These are phyloP conservation scores for Electrona antarctica DNA, from an alignment of 2,113 vertebrate species.

Conservation along the genomic window DNA sequence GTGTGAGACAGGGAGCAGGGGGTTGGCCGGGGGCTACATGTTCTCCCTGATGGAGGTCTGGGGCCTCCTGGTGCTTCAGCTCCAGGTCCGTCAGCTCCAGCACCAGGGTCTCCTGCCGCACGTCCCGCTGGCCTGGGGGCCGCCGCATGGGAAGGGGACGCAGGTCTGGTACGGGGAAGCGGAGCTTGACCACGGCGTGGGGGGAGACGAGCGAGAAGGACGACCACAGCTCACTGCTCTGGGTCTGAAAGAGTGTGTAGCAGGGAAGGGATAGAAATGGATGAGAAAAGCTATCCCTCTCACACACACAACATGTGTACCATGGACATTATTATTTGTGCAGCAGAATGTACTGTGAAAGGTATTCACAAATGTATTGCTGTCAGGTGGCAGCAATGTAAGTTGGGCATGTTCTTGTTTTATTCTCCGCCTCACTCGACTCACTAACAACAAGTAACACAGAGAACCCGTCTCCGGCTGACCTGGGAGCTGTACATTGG, in stretches of 20 bases:
- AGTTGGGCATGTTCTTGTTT: too few relatives aligned
- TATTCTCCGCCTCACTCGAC: too few relatives aligned
- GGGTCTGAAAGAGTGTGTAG: conserved; percentile 32
- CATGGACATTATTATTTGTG: too few relatives aligned
- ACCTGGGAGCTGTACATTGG: too few relatives aligned
- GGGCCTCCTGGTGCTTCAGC: conserved; percentile 80
- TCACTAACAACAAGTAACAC: too few relatives aligned
- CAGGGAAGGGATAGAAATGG: neutral
- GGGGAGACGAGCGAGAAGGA: conserved; percentile 81
- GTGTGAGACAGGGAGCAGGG: conserved; percentile 60
- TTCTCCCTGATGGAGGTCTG: conserved; percentile 64
- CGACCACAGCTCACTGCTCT: conserved; percentile 70
- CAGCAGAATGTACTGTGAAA: too few relatives aligned
- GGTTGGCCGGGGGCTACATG: conserved; percentile 45
- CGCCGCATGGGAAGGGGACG: conserved; percentile 76
- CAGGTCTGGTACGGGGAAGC: conserved; percentile 89
- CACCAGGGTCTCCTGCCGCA: conserved; percentile 82
- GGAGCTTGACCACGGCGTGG: conserved; percentile 79
- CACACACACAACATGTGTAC: too few relatives aligned
- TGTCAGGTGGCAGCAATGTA: too few relatives aligned
- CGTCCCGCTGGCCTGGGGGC: conserved; percentile 74
- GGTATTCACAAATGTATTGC: too few relatives aligned
- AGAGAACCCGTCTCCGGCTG: too few relatives aligned
- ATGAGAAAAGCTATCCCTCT: too few relatives aligned
- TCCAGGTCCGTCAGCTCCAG: conserved; percentile 83